Evolutionary conservation across 1,140 invertebrate genomes (phyloP).

Genomic region (Tetranychus urticae): DNA sequence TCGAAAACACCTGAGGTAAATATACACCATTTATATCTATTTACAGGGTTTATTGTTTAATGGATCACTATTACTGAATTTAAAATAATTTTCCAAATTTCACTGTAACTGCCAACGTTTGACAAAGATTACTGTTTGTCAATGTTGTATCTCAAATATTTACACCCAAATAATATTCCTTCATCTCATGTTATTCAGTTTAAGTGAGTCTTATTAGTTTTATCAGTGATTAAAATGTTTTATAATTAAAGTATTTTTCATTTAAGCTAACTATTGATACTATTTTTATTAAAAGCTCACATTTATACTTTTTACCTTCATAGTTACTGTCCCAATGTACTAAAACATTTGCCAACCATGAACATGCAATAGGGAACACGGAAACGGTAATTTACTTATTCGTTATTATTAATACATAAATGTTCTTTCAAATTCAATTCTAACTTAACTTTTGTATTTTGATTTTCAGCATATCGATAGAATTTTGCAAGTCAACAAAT

Average conservation of each 20-base stretch:
- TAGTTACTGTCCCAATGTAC: neutral
- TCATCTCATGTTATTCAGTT: too few species aligned
- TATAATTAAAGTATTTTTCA: neutral
- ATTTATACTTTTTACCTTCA: neutral
- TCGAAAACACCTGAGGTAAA: neutral
- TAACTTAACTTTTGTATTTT: neutral
- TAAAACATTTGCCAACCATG: neutral
- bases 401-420: neutral
- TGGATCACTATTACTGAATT: too few species aligned
- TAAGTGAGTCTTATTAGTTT: too few species aligned
- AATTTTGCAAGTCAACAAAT: neutral
- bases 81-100: too few species aligned
- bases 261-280: neutral
- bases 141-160: too few species aligned
- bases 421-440: neutral
- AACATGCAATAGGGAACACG: neutral
- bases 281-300: neutral
- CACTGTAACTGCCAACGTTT: too few species aligned
- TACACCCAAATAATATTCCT: too few species aligned
- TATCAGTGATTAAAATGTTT: neutral
- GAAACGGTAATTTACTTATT: neutral
- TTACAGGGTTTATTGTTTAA: too few species aligned
- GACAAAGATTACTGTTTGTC: too few species aligned
- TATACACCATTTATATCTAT: too few species aligned
- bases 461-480: neutral